Conservation (phyloP, 2,888 invertebrate species). For the Erpobdella octoculata region DNA sequence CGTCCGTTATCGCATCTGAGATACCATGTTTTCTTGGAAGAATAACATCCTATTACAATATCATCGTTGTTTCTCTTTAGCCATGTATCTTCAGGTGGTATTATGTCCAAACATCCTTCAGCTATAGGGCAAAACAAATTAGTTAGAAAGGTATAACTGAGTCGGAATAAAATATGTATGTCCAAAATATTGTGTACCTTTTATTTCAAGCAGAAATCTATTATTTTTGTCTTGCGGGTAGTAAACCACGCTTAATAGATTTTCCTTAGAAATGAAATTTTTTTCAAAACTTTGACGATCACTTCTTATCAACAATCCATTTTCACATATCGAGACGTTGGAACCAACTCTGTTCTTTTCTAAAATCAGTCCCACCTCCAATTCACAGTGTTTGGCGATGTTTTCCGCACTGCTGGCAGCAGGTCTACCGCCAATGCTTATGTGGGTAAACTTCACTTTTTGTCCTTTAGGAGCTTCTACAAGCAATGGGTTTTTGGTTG, state of each 20-base stretch:
- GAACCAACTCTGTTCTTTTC: not conserved
- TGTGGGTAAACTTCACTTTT: no score
- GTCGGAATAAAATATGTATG: no score
- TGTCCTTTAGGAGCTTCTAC: not conserved
- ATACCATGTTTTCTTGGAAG: constrained; percentile 31
- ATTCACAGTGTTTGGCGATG: no score
- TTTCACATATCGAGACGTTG: not conserved
- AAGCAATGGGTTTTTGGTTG: not conserved
- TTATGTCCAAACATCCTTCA: constrained; percentile 34
- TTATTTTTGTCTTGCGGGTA: not conserved
- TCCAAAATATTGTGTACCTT: no score
- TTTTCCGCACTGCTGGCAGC: no score
- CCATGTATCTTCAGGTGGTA: constrained; percentile 31
- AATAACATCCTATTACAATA: constrained; percentile 31
- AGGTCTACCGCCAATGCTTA: no score
- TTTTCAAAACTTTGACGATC: not conserved
- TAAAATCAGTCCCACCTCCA: no score
- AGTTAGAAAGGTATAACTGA: no score
- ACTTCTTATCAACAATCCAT: not conserved
- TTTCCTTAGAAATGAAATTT: not conserved
- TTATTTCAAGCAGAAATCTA: not conserved
- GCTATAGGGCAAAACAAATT: no score
- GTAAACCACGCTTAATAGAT: not conserved
- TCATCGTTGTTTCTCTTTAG: constrained; percentile 32
- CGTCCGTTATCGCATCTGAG: constrained; percentile 28